Evolutionary conservation across 2,113 vertebrate species (phyloP), one percentile per base, ranked within the genome.

Genomic region (Amia ocellicauda): DNA sequence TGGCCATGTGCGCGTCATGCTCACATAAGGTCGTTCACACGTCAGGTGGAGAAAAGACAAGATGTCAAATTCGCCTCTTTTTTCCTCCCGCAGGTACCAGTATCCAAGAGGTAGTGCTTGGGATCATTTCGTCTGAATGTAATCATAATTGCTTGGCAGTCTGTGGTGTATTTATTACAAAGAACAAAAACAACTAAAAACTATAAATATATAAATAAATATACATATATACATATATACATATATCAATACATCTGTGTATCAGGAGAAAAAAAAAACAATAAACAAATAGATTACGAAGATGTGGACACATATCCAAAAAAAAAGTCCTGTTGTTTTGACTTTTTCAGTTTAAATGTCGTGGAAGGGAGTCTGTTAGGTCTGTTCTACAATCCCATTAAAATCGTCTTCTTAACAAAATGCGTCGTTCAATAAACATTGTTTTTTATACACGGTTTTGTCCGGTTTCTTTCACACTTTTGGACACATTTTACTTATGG

Each of bases 381-480:
- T 56, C 16, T 74, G 69, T 70, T 47, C 54, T 70, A 13, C 13
- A 59, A 65, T 69, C 60, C 4, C n/a, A 61, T 28, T 68, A 3
- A 23, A 49, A 26, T 22, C 19, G 16, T 66, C 47, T 60, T 27
- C 31, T 73, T 54, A 20, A 36, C 31, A 22, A 51, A 53, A 40
- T 20, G 24, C n/a, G 57, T 3, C 62, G 66, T 73, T 74, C 42
- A 80, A 80, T 78, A 78, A 80, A 80, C 43, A 43, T 62, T 68
- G 53, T 70, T 77, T 80, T 75, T 5, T 78, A 17, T 52, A 52
- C 10, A 51, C 22, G 50, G 49, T 50, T 13, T 20, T 27, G 27
- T 60, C 11, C 5, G 19, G 27, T 49, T 26, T 28, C 14, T 62
- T 24, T 26, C 14, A 7, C 11, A 7, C 7, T n/a, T n/a, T n/a